Evolutionary conservation across 2,113 vertebrate genomes (phyloP), one percentile per base, ranked within the genome.

Genomic region (Eleginops maclovinus): DNA sequence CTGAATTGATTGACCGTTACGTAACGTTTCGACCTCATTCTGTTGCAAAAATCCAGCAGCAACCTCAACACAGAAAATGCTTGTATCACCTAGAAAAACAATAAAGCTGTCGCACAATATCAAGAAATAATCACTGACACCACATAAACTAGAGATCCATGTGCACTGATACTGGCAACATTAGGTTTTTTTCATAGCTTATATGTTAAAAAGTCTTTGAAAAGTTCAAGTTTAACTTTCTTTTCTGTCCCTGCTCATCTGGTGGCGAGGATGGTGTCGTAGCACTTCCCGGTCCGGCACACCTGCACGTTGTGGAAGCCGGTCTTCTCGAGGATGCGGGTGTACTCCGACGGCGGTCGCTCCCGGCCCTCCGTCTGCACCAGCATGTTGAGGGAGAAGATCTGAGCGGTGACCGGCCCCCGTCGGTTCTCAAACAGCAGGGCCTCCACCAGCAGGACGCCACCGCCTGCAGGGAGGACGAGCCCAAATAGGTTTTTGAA

Each of bases 331-430:
- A 95, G 88, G 77, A 94, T 73, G 74, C 3, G 22, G 14, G 76
- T 82, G 79, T 95, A 95, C 40, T 92, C 70, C 2, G 93, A 94
- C 0, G 92, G 86, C 1, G 91, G 70, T 10, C 89, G 90, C 81
- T 95, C 94, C 19, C 89, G 86, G 28, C 94, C 94, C 83, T 93
- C 83, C 0, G 81, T 65, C 85, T 94, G 93, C 51, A 95, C 87
- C 88, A 95, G 79, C 94, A 95, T 95, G 91, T 94, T 95, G 68
- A 95, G 92, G 58, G 94, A 95, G 86, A 92, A 93, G 69, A 93
- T 75, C 89, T 95, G 94, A 56, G 91, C 86, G 50, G 79, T 89
- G 82, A 94, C 47, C 1, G 94, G 93, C 0, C 94, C 94, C 6
- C 88, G 80, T 2, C 81, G 86, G 88, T 93, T 94, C 77, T 95